Evolutionary conservation across 2,797 vertebrate genomes (phyloP), one percentile per base, ranked within the genome.

Genomic region (Tangara arthus): DNA sequence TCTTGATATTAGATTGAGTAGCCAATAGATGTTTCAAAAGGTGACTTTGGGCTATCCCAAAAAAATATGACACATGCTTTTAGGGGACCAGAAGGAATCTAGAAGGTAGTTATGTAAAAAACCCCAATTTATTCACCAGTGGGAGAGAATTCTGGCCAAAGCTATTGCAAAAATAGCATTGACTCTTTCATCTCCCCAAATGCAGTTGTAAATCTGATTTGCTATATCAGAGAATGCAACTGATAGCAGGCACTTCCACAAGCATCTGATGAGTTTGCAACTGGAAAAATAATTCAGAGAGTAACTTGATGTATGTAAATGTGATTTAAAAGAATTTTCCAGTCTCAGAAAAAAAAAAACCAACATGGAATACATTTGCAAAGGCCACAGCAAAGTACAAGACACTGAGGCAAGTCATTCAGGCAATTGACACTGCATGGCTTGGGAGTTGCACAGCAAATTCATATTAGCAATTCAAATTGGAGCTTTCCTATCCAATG

Each of bases 391-490:
- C 32, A 91, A 77, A 92, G 53, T 49, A 9, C 46, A 61, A 81
- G 76, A 66, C 64, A 66, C 6, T 18, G n/a, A 91, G 26, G 24
- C 30, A 91, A 94, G 44, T 56, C 46, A 60, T 91, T 89, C 73
- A 49, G 17, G 60, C 56, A 90, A 28, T 32, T 90, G 56, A 66
- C 47, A 73, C 57, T 52, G 71, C 80, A 69, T 87, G 50, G 42
- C 47, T 90, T 72, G 26, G 55, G 89, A 90, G n/a, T 2, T 84
- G 42, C 63, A 76, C 0, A 0, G 56, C 18, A 92, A 89, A 92
- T 60, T 87, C 52, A 8, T 49, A 85, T 93, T 79, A 89, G 52
- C 59, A 95, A 92, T 84, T 96, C 84, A 94, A 95, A 94, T 41
- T 30, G 26, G 19, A 96, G 73, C 28, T 80, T 77, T 85, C 57